Percentiles rank a stretch among this genome's conserved stretches.
phyloP scores from a whole-genome alignment of 2,113 vertebrate species.

The Nyctibius bracteatus region DNA sequence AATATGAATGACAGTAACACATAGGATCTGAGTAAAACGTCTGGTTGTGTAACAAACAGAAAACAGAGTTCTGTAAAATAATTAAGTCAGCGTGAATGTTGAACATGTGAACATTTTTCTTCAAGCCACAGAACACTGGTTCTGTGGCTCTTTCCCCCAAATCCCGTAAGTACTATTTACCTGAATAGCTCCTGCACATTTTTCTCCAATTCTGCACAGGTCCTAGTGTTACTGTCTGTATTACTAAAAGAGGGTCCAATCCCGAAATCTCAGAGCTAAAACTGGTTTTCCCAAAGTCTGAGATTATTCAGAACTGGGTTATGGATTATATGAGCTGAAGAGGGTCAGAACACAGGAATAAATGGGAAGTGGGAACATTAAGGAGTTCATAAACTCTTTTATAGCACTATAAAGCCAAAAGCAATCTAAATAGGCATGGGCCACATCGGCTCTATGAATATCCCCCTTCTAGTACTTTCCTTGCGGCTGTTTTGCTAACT shows the following conservation, averaged over 20 bases:
- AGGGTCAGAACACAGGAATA: background rate
- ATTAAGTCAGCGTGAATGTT: accelerated
- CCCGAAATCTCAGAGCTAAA: background rate
- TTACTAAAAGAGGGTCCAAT: background rate
- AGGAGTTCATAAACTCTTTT: background rate
- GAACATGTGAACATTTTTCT: background rate
- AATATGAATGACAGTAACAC: background rate
- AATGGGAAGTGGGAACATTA: background rate
- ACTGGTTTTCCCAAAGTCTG: background rate
- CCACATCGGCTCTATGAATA: background rate
- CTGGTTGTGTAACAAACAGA: background rate
- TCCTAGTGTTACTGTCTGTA: background rate
- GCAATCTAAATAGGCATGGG: background rate
- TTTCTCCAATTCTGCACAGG: background rate
- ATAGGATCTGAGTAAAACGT: background rate
- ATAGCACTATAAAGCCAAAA: background rate
- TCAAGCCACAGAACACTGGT: background rate
- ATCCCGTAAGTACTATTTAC: background rate
- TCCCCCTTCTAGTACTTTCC: background rate
- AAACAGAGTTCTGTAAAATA: background rate
- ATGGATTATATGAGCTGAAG: background rate
- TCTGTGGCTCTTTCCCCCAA: background rate
- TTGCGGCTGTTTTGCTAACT: background rate
- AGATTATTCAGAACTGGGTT: background rate
- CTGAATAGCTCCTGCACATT: background rate